Percentiles rank a stretch among this genome's conserved stretches.
Conservation (phyloP, 1,140 invertebrate genomes). For the Euura lappo region DNA sequence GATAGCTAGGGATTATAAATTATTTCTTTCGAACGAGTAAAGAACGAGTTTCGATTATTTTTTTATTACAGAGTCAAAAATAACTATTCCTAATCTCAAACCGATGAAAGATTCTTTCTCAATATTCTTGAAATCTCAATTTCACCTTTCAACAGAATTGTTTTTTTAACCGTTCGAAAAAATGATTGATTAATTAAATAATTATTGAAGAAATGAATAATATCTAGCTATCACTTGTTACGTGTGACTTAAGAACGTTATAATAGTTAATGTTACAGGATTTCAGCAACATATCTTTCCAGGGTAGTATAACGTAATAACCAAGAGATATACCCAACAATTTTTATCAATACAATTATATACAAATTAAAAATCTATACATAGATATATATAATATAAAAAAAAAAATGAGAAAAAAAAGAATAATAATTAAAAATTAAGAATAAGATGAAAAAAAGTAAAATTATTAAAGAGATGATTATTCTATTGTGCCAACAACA, state of each 20-base stretch:
- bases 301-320: slow-evolving; percentile 39
- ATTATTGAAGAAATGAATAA: neutral
- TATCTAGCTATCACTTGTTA: slow-evolving; percentile 3
- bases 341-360: no score
- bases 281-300: slow-evolving; percentile 52
- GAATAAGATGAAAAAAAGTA: slow-evolving; percentile 19
- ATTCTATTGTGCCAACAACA: slow-evolving; percentile 58
- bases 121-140: no score
- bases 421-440: slow-evolving; percentile 14
- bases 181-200: no score
- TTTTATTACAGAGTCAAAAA: no score
- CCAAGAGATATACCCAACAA: neutral
- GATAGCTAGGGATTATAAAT: neutral
- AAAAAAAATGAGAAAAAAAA: neutral
- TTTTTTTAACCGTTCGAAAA: no score
- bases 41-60: no score
- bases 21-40: no score
- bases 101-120: no score
- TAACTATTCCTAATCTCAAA: no score
- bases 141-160: no score
- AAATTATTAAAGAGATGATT: slow-evolving; percentile 28
- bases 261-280: slow-evolving; percentile 36
- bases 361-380: no score
- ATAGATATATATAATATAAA: no score
- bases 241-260: slow-evolving; percentile 12